Conservation (phyloP, 2,113 vertebrate genomes). For the Nerophis ophidion region DNA sequence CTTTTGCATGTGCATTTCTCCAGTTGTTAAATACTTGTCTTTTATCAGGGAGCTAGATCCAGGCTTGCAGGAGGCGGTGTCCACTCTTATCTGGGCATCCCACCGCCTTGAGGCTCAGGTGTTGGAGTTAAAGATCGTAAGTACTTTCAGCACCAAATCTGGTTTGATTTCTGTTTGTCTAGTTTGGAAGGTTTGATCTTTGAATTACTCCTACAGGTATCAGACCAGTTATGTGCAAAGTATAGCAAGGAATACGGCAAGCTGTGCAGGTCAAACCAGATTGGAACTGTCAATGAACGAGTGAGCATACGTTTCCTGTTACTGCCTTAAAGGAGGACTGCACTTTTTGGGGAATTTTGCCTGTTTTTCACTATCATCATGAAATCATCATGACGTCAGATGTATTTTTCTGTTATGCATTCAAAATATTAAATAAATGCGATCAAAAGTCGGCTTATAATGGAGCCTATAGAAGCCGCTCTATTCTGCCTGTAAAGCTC, state of each 20-base stretch:
- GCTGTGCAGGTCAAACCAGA: constrained; percentile 95
- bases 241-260: constrained; percentile 99
- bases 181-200: too few relatives aligned
- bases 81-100: constrained; percentile 96
- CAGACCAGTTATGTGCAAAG: constrained; percentile 94
- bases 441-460: too few relatives aligned
- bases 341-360: too few relatives aligned
- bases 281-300: constrained; percentile 94
- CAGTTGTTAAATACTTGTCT: background rate
- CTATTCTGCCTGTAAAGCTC: too few relatives aligned
- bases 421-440: too few relatives aligned
- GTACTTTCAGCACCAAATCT: constrained; percentile 40
- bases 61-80: constrained; percentile 92
- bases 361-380: too few relatives aligned
- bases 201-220: constrained; percentile 72
- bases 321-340: background rate
- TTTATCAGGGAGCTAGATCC: constrained; percentile 85
- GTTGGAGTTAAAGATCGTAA: constrained; percentile 87
- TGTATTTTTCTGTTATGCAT: too few relatives aligned
- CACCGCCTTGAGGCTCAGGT: constrained; percentile 93
- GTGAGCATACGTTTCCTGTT: constrained; percentile 60
- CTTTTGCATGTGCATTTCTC: too few relatives aligned
- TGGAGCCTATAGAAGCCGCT: too few relatives aligned
- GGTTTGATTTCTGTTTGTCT: too few relatives aligned
- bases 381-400: too few relatives aligned